Conservation (phyloP, 30 jellyfish, hydroid and myxozoan genomes). For the Aurelia aurita complex sp. Pacific region DNA sequence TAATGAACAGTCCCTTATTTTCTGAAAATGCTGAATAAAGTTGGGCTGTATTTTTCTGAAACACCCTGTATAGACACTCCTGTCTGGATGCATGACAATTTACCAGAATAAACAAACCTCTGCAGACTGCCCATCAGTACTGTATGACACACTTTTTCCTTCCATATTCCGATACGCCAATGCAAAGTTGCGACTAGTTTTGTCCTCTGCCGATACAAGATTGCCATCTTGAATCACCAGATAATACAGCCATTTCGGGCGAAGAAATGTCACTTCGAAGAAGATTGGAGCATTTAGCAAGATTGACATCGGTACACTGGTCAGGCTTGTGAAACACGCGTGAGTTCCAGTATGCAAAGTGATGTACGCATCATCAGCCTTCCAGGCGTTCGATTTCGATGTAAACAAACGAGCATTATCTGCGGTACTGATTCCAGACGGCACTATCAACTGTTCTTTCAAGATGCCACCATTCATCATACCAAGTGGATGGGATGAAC, state of each 20-base stretch:
- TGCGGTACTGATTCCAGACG: not conserved
- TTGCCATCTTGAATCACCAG: slow-evolving; percentile 6
- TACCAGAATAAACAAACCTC: slow-evolving; percentile 20
- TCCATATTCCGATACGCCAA: slow-evolving; percentile 19
- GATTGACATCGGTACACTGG: slow-evolving; percentile 15
- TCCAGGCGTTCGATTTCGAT: not conserved
- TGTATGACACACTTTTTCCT: slow-evolving; percentile 12
- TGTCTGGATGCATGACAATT: not conserved
- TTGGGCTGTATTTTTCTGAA: too few relatives aligned
- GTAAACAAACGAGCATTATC: not conserved
- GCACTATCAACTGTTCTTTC: slow-evolving; percentile 27
- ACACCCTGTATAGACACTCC: too few relatives aligned
- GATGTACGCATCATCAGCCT: not conserved
- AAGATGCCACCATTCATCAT: slow-evolving; percentile 43
- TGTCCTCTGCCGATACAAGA: not conserved
- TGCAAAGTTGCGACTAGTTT: not conserved
- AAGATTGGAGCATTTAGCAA: slow-evolving; percentile 23
- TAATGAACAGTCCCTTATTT: too few relatives aligned
- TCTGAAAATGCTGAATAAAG: too few relatives aligned
- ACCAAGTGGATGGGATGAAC: slow-evolving; percentile 43
- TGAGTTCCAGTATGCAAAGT: not conserved
- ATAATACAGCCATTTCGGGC: slow-evolving; percentile 27
- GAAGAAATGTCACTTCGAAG: slow-evolving; percentile 24
- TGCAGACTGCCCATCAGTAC: slow-evolving; percentile 21
- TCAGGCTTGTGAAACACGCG: not conserved